These are phyloP conservation scores for Ethmia dodecea DNA, from an alignment of 2,888 invertebrate species.

Conservation along the genomic window DNA sequence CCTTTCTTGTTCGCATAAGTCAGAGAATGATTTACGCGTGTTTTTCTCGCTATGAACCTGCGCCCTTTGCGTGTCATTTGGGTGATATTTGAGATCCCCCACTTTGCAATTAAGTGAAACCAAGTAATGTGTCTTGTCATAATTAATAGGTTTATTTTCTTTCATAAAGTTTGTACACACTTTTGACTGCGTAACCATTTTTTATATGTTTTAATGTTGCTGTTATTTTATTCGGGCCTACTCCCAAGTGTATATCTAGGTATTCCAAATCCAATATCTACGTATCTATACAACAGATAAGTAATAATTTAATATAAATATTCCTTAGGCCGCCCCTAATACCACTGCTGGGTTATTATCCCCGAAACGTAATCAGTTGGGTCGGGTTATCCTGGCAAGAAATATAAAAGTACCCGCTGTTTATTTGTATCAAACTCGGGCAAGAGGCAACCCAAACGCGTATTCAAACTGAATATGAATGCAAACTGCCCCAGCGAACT, in stretches of 20 bases:
- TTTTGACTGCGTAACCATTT: background rate
- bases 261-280: conserved; percentile 1
- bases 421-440: conserved; percentile 75
- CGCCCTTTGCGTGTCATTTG: conserved; percentile 56
- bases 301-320: conserved; percentile 55
- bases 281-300: conserved; percentile 13
- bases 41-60: conserved; percentile 35
- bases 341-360: conserved; percentile 61
- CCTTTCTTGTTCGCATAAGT: conserved; percentile 47
- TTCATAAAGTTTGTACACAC: background rate
- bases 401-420: conserved; percentile 76
- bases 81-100: conserved; percentile 51
- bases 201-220: background rate
- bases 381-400: conserved; percentile 67
- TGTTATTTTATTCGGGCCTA: too few relatives aligned
- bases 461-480: conserved; percentile 77
- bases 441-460: conserved; percentile 72
- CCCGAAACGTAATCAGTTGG: conserved; percentile 71
- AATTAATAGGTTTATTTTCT: background rate
- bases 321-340: conserved; percentile 50
- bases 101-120: conserved; percentile 51
- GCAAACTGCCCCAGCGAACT: conserved; percentile 74
- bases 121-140: conserved; percentile 27
- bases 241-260: too few relatives aligned
- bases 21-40: conserved; percentile 44